Base-by-base conservation (phyloP, 1,140 invertebrate genomes). In the Cherax destructor region DNA sequence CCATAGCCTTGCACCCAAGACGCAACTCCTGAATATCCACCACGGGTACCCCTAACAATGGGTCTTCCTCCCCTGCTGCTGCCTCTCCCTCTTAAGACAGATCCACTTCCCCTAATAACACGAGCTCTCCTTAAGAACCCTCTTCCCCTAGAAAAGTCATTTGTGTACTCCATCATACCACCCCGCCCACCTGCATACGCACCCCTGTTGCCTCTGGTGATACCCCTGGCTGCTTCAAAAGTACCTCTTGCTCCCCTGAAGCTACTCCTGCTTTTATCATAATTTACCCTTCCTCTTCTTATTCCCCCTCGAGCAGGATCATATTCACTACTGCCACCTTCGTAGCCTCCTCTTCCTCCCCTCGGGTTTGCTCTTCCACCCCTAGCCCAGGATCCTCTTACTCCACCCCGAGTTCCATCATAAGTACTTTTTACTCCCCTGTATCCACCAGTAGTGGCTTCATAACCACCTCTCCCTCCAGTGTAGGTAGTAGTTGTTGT, bases 161-260 rank as follows among this genome's bases (percentile, higher is more conserved):
- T 86, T 56, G 84, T 86, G 84, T 86, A 86, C 41, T 86, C 84
- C 84, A 86, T 86, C 84, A 77, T 76, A 49, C 72, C 50, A 30
- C 50, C 50, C 24, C 84, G 65, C 3, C 83, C 83, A 59, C n/a
- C 49, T 21, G 59, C 4, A 49, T 41, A 41, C 1, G 52, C 83
- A 18, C 65, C 41, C 4, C 84, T 13, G 3, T 72, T n/a, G 13
- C 84, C 72, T 10, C 72, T n/a, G 18, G 16, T 18, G 10, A 11
- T 13, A 7, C 83, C 61, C 5, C 72, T 74, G 4, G 72, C 49
- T 18, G 6, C 16, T 21, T 77, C 69, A 11, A 50, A 76, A 21
- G 65, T 72, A 16, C 83, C 83, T 56, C 84, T 21, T 41, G 52
- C 18, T 50, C 84, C 84, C 50, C 84, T 41, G 74, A 77, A 86